Base-by-base conservation (phyloP, 2,888 invertebrate genomes). In the Helicoverpa assulta region DNA sequence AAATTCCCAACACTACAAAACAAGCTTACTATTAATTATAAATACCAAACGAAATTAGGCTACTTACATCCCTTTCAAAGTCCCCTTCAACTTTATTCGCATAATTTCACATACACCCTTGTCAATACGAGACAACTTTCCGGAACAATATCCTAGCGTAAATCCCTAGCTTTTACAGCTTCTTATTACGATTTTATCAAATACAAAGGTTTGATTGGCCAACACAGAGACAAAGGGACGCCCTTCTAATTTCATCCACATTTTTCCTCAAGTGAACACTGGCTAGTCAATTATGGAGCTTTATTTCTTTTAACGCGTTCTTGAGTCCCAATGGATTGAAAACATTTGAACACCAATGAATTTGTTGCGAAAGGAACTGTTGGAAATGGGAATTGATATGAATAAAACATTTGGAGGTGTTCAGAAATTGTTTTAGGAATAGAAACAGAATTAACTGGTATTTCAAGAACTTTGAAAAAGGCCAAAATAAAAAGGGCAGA, bases 221-320 rank as follows among this genome's bases (percentile, higher is more conserved):
- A 55, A 62, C 58, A 61, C 68, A 50, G 75, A 79, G 78, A 76
- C 67, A 71, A 70, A 75, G 69, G 1, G 68, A 77, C 56, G 67
- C 66, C 63, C 19, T 58, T 61, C 62, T 69, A 75, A 71, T 73
- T 83, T 56, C 50, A 67, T 53, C 51, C 55, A 59, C 71, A 70
- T 80, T 83, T 80, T 80, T 72, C 74, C 75, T 72, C 54, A 64
- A 74, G 52, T 53, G 55, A 64, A 56, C 59, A 50, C 57, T 40
- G 66, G 67, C 51, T 66, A 70, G 73, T 80, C 85, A 86, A 88
- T 86, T 88, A 82, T 78, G 73, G 66, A 57, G 70, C 68, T 81
- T 86, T 83, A 83, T 82, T 86, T 83, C 78, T 81, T 80, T 86
- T 81, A 80, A 83, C 83, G 78, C 80, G 57, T 74, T 78, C 63